phyloP scores from a whole-genome alignment of 2,797 vertebrate species.

The Sandelia bainsii region DNA sequence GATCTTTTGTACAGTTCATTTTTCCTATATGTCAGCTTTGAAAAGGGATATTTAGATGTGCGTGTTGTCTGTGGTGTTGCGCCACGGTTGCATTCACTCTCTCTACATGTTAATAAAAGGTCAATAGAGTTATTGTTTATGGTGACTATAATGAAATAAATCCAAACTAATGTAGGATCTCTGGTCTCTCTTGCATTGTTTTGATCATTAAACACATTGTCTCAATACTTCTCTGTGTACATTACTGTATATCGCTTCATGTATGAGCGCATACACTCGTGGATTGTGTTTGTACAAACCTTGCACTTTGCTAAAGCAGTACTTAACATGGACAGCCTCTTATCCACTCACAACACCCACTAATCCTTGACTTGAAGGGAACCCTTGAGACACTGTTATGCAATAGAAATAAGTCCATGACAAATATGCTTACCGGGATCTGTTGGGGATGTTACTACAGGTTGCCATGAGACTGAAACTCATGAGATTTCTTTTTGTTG shows the following conservation, averaged over 20 bases:
- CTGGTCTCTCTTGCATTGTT: constrained; percentile 36
- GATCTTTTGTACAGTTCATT: constrained; percentile 68
- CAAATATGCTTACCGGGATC: constrained; percentile 48
- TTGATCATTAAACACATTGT: constrained; percentile 9
- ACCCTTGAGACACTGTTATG: constrained; percentile 69
- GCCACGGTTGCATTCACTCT: constrained; percentile 59
- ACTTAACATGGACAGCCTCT: constrained; percentile 57
- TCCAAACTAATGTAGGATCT: constrained; percentile 55
- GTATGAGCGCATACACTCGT: neutral
- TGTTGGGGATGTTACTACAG: constrained; percentile 17
- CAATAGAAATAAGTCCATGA: constrained; percentile 67
- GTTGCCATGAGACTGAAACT: constrained; percentile 61
- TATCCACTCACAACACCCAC: constrained; percentile 56
- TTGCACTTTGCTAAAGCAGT: constrained; percentile 29
- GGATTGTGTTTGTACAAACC: constrained; percentile 1
- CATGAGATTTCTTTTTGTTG: constrained; percentile 36
- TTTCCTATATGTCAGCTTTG: constrained; percentile 51
- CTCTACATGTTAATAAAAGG: constrained; percentile 67
- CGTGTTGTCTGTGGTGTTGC: constrained; percentile 54
- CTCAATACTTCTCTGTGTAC: neutral
- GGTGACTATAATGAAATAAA: constrained; percentile 79
- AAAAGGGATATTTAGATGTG: constrained; percentile 62
- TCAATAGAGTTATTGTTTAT: constrained; percentile 71
- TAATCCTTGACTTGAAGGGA: constrained; percentile 68
- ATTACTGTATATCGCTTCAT: neutral